Base-by-base conservation (phyloP, 2,888 invertebrate genomes). In the Creontiades dilutus region DNA sequence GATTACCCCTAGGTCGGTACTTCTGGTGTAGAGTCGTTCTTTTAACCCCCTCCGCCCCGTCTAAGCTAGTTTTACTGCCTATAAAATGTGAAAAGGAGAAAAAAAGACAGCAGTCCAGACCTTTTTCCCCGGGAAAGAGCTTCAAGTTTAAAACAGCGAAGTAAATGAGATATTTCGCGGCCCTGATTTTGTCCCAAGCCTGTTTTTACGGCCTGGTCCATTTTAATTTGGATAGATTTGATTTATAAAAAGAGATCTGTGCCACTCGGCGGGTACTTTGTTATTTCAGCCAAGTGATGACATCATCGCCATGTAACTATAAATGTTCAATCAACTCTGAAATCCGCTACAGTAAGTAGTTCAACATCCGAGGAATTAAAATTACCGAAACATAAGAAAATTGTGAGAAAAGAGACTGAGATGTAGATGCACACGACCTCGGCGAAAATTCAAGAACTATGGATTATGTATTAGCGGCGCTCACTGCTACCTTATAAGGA, bases 11-110 rank as follows among this genome's bases (percentile, higher is more conserved):
- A 27, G 84, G 27, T 19, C 5, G 61, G 82, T 48, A 82, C 52
- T 48, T 48, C 82, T 82, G 82, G 82, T 68, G 27, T 23, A 27
- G 46, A 78, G 78, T 5, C 13, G 46, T 78, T 78, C 37, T 78
- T 78, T 78, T 76, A 23, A 14, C 27, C 47, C 47, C 46, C 16
- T 46, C 47, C 16, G 78, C 37, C 37, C 46, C 46, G 46, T 19
- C 78, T 78, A 37, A 78, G 78, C 78, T 46, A 78, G 46, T 78
- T 78, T 78, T 78, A 78, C 46, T 78, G 78, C 78, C 78, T 78
- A 78, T 78, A 78, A 78, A 78, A 78, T 78, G 78, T 78, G 7
- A 19, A 78, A 46, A 78, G 14, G 78, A 16, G 16, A 27, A 68
- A 68, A 68, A 68, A 68, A 23, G n/a, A n/a, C 14, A 7, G n/a